phyloP scores from a whole-genome alignment of 1,140 invertebrate genomes.

The Nephila pilipes region DNA sequence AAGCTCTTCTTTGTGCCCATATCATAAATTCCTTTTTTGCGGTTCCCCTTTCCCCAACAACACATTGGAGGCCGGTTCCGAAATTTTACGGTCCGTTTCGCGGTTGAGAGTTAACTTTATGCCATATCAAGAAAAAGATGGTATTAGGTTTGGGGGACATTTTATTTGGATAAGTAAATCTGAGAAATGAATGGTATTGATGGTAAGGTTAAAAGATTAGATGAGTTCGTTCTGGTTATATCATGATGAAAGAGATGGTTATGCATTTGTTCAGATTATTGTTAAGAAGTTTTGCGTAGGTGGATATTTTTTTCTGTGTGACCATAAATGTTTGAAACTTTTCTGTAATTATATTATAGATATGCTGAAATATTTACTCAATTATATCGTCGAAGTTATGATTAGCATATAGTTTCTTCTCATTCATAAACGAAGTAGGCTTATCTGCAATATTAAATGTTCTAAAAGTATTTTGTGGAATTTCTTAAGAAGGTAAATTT shows the following conservation, averaged over 20 bases:
- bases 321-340: too few relatives aligned
- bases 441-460: too few relatives aligned
- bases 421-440: too few relatives aligned
- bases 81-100: constrained; percentile 46
- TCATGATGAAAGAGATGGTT: background rate
- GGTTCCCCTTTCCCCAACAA: background rate
- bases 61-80: background rate
- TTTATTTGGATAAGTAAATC: background rate
- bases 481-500: too few relatives aligned
- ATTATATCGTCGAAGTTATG: too few relatives aligned
- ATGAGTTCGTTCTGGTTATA: background rate
- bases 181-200: background rate
- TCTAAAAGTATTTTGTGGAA: too few relatives aligned
- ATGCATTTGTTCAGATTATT: background rate
- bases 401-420: too few relatives aligned
- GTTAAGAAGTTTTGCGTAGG: background rate
- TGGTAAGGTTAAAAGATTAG: background rate
- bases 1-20: background rate
- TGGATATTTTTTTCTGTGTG: background rate
- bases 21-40: constrained; percentile 31
- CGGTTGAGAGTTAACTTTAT: constrained; percentile 31
- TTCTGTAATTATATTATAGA: too few relatives aligned
- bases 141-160: background rate
- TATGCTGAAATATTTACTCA: too few relatives aligned
- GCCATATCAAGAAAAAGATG: background rate